A percentile compares a stretch with the other conserved stretches of the same genome.
Conservation (phyloP, 1,140 invertebrate genomes). For the Trachymyrmex septentrionalis region DNA sequence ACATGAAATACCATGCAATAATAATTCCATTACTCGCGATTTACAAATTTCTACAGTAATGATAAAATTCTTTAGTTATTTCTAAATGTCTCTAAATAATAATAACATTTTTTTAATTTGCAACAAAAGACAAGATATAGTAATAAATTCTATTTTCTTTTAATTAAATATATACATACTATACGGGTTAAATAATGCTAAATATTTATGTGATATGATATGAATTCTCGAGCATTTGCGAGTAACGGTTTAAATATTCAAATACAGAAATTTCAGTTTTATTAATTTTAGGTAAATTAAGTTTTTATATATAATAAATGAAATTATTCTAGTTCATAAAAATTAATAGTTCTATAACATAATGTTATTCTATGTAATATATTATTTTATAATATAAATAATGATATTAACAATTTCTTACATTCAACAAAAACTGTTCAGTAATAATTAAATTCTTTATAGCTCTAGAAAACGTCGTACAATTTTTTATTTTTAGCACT, state of each 20-base stretch:
- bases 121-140: neutral
- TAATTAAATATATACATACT: neutral
- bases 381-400: neutral
- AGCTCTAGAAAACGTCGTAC: neutral
- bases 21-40: neutral
- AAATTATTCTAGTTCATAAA: neutral
- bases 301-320: too few relatives aligned
- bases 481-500: neutral
- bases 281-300: neutral
- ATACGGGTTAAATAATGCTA: neutral
- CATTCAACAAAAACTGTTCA: neutral
- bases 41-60: neutral
- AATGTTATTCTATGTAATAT: too few relatives aligned
- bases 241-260: neutral
- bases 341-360: neutral
- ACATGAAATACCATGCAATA: slow-evolving; percentile 9
- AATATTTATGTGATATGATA: neutral
- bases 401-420: neutral
- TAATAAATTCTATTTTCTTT: neutral
- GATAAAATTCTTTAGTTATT: neutral
- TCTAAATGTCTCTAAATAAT: neutral
- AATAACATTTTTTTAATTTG: neutral
- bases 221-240: neutral
- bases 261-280: neutral
- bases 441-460: neutral